Evolutionary conservation across 2,113 vertebrate genomes (phyloP), one percentile per base, ranked within the genome.

Genomic region (Scomber colias): DNA sequence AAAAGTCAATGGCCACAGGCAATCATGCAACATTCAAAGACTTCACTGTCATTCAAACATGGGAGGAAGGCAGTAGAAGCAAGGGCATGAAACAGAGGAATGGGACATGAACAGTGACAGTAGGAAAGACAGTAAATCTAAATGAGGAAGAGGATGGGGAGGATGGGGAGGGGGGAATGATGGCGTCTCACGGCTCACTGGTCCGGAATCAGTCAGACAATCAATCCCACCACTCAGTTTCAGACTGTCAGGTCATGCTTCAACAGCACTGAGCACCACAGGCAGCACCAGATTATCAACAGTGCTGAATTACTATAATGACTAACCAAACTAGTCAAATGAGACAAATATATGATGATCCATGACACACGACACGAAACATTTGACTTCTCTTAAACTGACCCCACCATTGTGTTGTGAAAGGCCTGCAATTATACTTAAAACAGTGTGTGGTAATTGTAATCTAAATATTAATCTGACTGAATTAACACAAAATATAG

Each of bases 161-260:
- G 69, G 75, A 68, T 48, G 15, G 19, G 24, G 59, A 59, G 66
- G 7, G 17, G 30, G 65, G 48, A 61, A 16, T 59, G 83, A 77
- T 71, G 51, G 59, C 13, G 55, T 86, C 81, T 81, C 81, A 82
- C 82, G 70, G 87, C 74, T 86, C 88, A 85, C 78, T 89, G 89
- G 67, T 90, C 79, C 75, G 87, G 91, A 93, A 91, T 89, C 79
- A 77, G 64, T 49, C 74, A 64, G 62, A 27, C 70, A 87, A 90
- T 91, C 84, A 86, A 87, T 91, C 87, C 69, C 84, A 84, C 40
- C 60, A 74, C 57, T 81, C 80, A 54, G 64, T 78, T 59, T 49
- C 75, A 73, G 79, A n/a, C 50, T 71, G 78, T 46, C 76, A 71
- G 83, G 64, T 75, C 49, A n/a, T 11, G 71, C 82, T 71, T 76